Percentiles rank a stretch among this genome's conserved stretches.
Evolutionary conservation across 1,140 invertebrate genomes (phyloP).

Genomic region (Subanguina moxae): DNA sequence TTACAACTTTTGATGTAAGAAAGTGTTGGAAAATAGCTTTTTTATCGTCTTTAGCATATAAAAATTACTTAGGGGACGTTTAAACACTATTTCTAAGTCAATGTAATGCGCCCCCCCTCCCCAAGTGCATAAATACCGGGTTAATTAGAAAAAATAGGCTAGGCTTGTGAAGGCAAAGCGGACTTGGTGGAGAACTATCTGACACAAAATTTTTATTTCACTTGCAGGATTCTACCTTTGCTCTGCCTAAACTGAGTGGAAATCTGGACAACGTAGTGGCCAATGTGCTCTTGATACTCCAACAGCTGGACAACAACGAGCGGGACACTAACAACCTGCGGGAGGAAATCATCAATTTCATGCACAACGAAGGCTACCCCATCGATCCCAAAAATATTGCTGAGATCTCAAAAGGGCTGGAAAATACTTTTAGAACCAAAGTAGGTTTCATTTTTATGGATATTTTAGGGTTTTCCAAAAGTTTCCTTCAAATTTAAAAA

Average conservation of each 20-base stretch:
- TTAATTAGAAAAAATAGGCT: not conserved
- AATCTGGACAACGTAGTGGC: not conserved
- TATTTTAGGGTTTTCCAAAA: too few relatives aligned
- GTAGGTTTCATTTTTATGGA: not conserved
- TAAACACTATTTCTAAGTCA: too few relatives aligned
- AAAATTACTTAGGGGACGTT: too few relatives aligned
- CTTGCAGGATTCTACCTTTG: not conserved
- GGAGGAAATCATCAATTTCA: not conserved
- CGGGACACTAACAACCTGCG: slow-evolving; percentile 1
- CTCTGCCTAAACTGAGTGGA: not conserved
- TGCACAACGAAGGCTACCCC: not conserved
- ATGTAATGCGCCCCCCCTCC: too few relatives aligned
- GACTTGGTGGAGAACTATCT: not conserved
- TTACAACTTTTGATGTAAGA: too few relatives aligned
- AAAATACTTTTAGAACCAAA: not conserved
- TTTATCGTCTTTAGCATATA: too few relatives aligned
- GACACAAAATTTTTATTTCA: not conserved
- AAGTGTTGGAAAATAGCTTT: too few relatives aligned
- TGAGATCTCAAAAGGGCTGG: not conserved
- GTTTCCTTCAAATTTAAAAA: too few relatives aligned
- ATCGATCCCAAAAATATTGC: not conserved
- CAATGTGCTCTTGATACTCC: not conserved
- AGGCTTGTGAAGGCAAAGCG: not conserved
- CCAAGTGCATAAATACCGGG: too few relatives aligned
- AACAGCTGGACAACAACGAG: slow-evolving; percentile 3